These are phyloP conservation scores for Apteryx owenii DNA, from an alignment of 2,113 vertebrate genomes.

Conservation along the genomic window DNA sequence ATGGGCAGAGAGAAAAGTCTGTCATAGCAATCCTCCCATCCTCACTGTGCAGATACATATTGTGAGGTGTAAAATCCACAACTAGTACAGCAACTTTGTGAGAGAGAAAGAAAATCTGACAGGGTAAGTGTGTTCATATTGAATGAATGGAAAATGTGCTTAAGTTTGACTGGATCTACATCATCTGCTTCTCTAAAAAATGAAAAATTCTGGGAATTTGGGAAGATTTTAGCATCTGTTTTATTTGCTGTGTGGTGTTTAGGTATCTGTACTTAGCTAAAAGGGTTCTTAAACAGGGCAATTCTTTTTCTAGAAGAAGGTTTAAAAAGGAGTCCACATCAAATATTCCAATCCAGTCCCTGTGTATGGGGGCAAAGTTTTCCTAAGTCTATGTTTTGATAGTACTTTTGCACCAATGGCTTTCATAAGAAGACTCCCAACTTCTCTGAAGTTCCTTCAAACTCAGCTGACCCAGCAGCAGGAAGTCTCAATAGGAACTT, in stretches of 20 bases:
- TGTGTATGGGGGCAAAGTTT: not conserved
- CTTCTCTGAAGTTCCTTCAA: slow-evolving; percentile 7
- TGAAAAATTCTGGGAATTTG: not conserved
- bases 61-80: not conserved
- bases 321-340: not conserved
- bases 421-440: not conserved
- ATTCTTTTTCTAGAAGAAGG: not conserved
- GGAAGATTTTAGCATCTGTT: not conserved
- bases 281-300: not conserved
- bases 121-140: not conserved
- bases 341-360: not conserved
- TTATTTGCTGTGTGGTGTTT: not conserved
- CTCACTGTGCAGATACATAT: not conserved
- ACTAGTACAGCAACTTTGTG: not conserved
- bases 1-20: not conserved
- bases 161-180: not conserved
- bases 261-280: not conserved
- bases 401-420: not conserved
- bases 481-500: slow-evolving; percentile 13
- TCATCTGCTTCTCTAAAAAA: not conserved
- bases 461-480: slow-evolving; percentile 35
- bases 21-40: not conserved
- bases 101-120: not conserved
- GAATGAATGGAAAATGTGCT: not conserved
- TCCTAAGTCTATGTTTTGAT: not conserved